These are phyloP conservation scores for Mormyrus proboscirostris DNA, from an alignment of 2,797 vertebrate species.

Conservation along the genomic window DNA sequence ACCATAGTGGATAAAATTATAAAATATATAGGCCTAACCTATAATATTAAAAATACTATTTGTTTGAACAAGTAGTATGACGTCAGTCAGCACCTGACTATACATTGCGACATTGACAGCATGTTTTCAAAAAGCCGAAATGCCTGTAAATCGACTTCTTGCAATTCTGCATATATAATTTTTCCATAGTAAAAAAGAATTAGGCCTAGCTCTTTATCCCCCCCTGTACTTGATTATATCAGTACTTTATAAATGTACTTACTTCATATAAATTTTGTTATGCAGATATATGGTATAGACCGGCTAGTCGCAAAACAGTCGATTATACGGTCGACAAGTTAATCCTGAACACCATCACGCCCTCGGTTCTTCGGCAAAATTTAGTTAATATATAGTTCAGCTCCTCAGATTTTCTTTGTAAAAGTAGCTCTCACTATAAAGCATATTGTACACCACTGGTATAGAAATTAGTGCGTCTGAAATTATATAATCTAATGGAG, in stretches of 20 bases:
- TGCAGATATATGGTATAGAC: background rate
- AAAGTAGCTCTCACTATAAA: background rate
- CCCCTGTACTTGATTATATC: background rate
- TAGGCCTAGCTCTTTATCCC: background rate
- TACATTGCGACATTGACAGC: background rate
- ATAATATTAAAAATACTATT: background rate
- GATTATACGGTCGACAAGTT: background rate
- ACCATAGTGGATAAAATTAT: background rate
- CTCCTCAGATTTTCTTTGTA: background rate
- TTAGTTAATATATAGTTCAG: background rate
- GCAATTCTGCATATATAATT: background rate
- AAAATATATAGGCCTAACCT: background rate
- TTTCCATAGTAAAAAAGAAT: background rate
- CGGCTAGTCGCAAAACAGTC: background rate
- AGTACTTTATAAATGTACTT: background rate
- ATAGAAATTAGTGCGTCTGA: background rate
- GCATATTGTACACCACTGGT: background rate
- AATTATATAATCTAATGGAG: background rate
- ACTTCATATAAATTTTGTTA: background rate
- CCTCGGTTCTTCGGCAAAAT: background rate
- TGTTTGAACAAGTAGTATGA: background rate
- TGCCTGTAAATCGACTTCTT: background rate
- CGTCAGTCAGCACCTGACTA: background rate
- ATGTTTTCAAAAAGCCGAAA: background rate
- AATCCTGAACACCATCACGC: background rate